Percentiles rank a stretch among this genome's conserved stretches.
phyloP scores from a whole-genome alignment of 2,113 vertebrate species.

The Tapirus terrestris region DNA sequence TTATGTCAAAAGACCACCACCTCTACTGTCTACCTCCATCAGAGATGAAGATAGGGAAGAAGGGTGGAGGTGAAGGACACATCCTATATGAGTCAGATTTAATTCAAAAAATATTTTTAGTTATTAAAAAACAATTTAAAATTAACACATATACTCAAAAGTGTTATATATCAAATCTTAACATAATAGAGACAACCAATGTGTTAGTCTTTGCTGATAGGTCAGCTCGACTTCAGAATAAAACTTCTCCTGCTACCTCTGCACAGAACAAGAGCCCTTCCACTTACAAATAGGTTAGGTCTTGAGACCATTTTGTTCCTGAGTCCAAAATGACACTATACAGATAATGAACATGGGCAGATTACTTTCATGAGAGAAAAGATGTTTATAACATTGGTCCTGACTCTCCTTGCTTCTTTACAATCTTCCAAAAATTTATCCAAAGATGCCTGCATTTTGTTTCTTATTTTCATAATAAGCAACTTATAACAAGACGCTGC shows the following conservation, averaged over 20 bases:
- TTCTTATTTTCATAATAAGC: constrained; percentile 21
- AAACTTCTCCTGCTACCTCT: neutral
- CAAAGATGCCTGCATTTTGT: neutral
- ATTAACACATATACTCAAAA: neutral
- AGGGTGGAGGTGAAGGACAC: neutral
- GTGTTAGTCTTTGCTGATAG: neutral
- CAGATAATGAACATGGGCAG: neutral
- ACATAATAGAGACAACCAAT: neutral
- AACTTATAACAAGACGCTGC: neutral
- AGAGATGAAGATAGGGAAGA: neutral
- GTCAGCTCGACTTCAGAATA: neutral
- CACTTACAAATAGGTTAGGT: neutral
- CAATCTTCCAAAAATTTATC: neutral
- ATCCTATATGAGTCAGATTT: neutral
- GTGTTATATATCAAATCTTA: neutral
- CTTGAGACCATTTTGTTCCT: neutral
- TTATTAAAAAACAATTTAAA: neutral
- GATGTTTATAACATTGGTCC: neutral
- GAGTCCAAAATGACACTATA: neutral
- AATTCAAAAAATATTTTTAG: constrained; percentile 18
- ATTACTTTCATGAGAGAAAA: neutral
- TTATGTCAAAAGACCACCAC: neutral
- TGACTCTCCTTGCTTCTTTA: constrained; percentile 13
- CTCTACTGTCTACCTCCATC: neutral
- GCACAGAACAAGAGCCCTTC: neutral